Evolutionary conservation across 2,888 invertebrate genomes (phyloP), one percentile per base, ranked within the genome.

Genomic region (Lepidonotus clava): DNA sequence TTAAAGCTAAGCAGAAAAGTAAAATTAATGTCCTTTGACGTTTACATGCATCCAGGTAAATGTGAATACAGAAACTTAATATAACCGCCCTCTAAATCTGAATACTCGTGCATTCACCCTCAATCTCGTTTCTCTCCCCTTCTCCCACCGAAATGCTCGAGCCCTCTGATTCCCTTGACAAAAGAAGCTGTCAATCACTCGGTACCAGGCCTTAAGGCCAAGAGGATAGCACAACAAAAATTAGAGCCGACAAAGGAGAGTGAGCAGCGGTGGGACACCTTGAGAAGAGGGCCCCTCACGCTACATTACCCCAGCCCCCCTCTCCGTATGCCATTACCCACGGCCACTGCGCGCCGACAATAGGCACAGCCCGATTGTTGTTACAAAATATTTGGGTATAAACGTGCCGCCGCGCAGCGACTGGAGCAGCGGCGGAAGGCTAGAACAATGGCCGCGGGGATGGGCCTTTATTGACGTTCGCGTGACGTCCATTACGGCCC

Each of bases 371-470:
- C 40, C 40, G 76, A 28, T 36, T 34, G 34, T 76, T 76, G 76
- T 76, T 76, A 38, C 76, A 76, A 76, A 76, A 76, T 76, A 76
- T 76, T 76, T 76, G 76, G 76, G 40, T 76, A 28, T 76, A 76
- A 76, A 76, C 76, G 76, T 34, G 76, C 76, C 76, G 76, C 34
- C 76, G 38, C 14, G 38, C 14, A 2, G 76, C 40, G 38, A 21
- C 24, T 11, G 67, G 76, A 28, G 40, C 76, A 38, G 24, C 21
- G 38, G 21, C 28, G 67, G 38, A 38, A 1, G 76, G 14, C 21
- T 24, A 40, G 38, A 76, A 76, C 76, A 76, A 76, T 76, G n/a
- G 61, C 61, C 28, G 28, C n/a, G 21, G 61, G 61, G 28, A 24
- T 18, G 40, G 34, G 21, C 14, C 76, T 76, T 76, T 76, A 38